A percentile compares a stretch with the other conserved stretches of the same genome.
phyloP scores from a whole-genome alignment of 2,113 vertebrate genomes.

The Coreoperca whiteheadi region DNA sequence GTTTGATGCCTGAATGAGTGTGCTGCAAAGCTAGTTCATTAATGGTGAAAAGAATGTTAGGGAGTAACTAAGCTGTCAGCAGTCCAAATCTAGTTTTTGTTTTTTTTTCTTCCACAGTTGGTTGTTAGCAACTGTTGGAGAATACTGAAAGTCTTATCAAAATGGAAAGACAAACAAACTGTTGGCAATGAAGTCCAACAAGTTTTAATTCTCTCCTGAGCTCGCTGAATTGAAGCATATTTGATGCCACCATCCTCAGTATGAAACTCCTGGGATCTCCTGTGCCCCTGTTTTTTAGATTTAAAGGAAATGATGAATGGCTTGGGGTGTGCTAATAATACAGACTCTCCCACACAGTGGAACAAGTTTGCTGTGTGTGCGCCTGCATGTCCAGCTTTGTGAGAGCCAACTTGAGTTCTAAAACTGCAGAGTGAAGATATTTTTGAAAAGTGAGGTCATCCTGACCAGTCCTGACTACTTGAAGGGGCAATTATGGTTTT shows the following conservation, averaged over 20 bases:
- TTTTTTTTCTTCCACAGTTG: not conserved
- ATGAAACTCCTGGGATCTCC: conserved; percentile 41
- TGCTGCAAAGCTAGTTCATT: not conserved
- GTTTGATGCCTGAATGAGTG: not conserved
- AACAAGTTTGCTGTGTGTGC: not conserved
- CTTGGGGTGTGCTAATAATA: conserved; percentile 59
- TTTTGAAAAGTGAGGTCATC: conserved; percentile 42
- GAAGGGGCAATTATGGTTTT: conserved; percentile 23
- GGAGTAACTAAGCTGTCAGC: not conserved
- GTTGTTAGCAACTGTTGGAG: not conserved
- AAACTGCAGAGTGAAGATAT: conserved; percentile 17
- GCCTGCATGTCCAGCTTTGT: conserved; percentile 13
- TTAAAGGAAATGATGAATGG: conserved; percentile 49
- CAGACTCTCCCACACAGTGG: conserved; percentile 13
- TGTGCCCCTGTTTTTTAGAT: conserved; percentile 51
- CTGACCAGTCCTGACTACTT: conserved; percentile 6
- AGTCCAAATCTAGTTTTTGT: not conserved
- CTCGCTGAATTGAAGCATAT: conserved; percentile 14
- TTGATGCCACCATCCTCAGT: conserved; percentile 36
- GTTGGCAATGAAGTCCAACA: conserved; percentile 10
- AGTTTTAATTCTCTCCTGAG: conserved; percentile 24
- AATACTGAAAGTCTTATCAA: not conserved
- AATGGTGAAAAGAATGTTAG: conserved; percentile 3
- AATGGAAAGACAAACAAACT: not conserved
- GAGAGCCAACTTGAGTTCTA: conserved; percentile 3